Percentiles rank a stretch among this genome's conserved stretches.
Evolutionary conservation across 2,888 invertebrate genomes (phyloP).

Genomic region (Pardosa pseudoannulata): DNA sequence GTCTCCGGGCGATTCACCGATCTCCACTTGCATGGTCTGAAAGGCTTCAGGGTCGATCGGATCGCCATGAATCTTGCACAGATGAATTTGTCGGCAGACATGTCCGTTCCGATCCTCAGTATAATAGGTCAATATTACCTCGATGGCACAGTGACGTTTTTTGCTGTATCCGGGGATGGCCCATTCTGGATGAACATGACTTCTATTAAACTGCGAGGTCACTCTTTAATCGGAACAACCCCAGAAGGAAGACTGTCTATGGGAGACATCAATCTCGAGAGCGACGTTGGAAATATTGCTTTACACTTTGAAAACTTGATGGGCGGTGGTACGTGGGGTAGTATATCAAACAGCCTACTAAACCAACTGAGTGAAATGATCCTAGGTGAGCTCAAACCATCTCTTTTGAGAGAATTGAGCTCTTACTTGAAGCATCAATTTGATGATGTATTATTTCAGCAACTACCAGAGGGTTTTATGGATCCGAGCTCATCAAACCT

Average conservation of each 20-base stretch:
- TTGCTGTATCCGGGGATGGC: constrained; percentile 84
- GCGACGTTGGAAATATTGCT: constrained; percentile 85
- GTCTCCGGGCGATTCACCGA: constrained; percentile 85
- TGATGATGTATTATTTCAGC: constrained; percentile 81
- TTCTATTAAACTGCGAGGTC: constrained; percentile 84
- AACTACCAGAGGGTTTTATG: constrained; percentile 77
- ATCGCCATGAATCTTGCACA: constrained; percentile 85
- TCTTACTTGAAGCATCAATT: constrained; percentile 86
- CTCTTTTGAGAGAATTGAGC: constrained; percentile 85
- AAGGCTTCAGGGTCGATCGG: constrained; percentile 86
- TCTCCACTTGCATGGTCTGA: constrained; percentile 85
- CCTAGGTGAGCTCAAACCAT: constrained; percentile 91
- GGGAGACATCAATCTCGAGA: constrained; percentile 87
- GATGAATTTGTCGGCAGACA: constrained; percentile 82
- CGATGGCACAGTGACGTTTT: constrained; percentile 81
- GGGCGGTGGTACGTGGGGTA: constrained; percentile 83
- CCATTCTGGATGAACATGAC: constrained; percentile 87
- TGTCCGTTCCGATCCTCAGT: constrained; percentile 70
- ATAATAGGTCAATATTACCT: constrained; percentile 84
- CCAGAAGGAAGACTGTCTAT: constrained; percentile 86
- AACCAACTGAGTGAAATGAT: constrained; percentile 89
- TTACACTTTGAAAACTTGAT: constrained; percentile 88
- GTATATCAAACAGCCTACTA: constrained; percentile 80
- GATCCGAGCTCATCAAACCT: constrained; percentile 50
- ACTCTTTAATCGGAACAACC: constrained; percentile 85